Evolutionary conservation across 2,113 vertebrate genomes (phyloP).

Genomic region (Sinocyclocheilus anshuiensis): DNA sequence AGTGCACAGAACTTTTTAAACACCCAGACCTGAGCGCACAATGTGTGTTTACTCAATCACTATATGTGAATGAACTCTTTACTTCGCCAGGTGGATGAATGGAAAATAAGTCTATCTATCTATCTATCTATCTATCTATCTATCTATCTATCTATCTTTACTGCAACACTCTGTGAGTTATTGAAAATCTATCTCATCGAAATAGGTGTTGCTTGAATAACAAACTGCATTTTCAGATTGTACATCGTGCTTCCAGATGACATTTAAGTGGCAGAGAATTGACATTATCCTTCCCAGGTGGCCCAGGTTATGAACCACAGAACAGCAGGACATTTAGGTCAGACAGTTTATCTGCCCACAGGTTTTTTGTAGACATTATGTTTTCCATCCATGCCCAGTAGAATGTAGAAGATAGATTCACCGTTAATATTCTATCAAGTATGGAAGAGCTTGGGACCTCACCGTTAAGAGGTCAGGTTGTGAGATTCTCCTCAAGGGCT

Average conservation of each 20-base stretch:
- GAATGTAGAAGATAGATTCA: slow-evolving; percentile 16
- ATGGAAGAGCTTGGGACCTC: slow-evolving; percentile 1
- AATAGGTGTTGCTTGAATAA: background rate
- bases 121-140: background rate
- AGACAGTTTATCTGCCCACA: slow-evolving; percentile 16
- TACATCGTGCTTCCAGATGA: slow-evolving; percentile 20
- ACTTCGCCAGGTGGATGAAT: background rate
- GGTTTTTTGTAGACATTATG: slow-evolving; percentile 12
- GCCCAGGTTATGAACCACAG: slow-evolving; percentile 18
- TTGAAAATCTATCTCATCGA: background rate
- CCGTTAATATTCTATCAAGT: slow-evolving; percentile 17
- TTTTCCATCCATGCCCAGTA: slow-evolving; percentile 13
- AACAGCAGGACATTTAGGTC: slow-evolving; percentile 22
- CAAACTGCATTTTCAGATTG: background rate
- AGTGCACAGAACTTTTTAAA: slow-evolving; percentile 5
- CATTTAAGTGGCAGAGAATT: slow-evolving; percentile 32
- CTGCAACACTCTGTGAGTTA: no score
- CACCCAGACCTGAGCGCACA: background rate
- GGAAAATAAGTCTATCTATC: background rate
- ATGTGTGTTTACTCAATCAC: background rate
- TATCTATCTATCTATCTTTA: background rate
- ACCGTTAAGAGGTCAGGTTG: slow-evolving; percentile 27
- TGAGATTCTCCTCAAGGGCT: slow-evolving; percentile 10
- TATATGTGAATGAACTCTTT: background rate
- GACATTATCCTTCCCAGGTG: background rate